Conservation (phyloP, 2,797 vertebrate genomes). For the Momotus momota region DNA sequence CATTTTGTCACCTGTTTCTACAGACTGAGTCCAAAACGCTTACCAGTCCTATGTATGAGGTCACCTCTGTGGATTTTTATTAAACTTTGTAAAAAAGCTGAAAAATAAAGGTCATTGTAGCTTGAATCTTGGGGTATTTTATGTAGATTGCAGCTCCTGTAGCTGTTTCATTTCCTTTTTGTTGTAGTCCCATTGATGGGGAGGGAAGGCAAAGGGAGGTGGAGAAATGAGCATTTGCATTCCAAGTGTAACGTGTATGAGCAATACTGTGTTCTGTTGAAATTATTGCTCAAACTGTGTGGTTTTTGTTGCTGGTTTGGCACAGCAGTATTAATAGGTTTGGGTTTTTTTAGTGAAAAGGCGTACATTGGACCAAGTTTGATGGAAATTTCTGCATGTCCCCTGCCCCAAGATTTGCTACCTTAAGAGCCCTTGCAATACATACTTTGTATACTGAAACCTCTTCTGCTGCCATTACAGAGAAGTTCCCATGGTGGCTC, state of each 20-base stretch:
- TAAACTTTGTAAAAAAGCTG: not conserved
- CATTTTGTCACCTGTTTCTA: conserved; percentile 12
- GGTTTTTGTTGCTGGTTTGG: not conserved
- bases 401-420: not conserved
- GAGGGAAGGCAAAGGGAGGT: not conserved
- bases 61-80: not conserved
- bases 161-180: not conserved
- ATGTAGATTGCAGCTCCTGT: not conserved
- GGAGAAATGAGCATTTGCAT: not conserved
- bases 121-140: not conserved
- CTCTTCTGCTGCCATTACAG: not conserved
- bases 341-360: not conserved
- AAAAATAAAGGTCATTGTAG: not conserved
- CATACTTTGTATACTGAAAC: not conserved
- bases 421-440: not conserved
- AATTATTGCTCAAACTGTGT: not conserved
- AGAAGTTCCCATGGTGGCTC: not conserved
- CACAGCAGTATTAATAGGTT: not conserved
- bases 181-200: not conserved
- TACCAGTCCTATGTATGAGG: not conserved
- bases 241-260: not conserved
- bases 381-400: not conserved
- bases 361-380: not conserved
- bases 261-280: not conserved
- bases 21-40: not conserved